Base-by-base conservation (phyloP, 2,888 invertebrate genomes). In the Philaethria dido region DNA sequence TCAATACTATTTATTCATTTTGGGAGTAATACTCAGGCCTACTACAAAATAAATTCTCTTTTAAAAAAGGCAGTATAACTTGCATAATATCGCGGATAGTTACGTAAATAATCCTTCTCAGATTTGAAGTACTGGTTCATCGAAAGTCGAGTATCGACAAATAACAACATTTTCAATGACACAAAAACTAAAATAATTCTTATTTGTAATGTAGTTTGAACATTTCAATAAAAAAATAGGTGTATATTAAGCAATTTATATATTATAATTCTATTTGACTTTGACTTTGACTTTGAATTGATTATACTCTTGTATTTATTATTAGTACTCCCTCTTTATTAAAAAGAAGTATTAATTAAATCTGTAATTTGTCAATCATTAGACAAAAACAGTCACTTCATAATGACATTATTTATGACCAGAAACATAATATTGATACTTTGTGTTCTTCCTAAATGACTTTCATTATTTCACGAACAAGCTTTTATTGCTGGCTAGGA, bases 351-450 rank as follows among this genome's bases (percentile, higher is more conserved):
- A n/a, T 57, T 57, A 57, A 57, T 57, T 42, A 57, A 57, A 57
- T 42, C 42, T n/a, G 60, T 60, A 18, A 16, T 60, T 29, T 60
- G 25, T 60, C 18, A 69, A 59, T 39, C 44, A 61, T 66, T 48
- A 55, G 63, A 67, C 64, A 59, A 64, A 45, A 65, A 47, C 68
- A 63, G 55, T 52, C 44, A 39, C 22, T 62, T 62, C 60, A 55
- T 68, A 66, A 66, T 63, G 68, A 48, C 55, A 57, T 70, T 68
- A 63, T 70, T 70, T 68, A 68, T 68, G 68, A 61, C 55, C 55
- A 52, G 44, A 11, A 66, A 60, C 70, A 70, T 68, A 70, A 70
- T 68, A 61, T 68, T 70, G 65, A 70, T 66, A 66, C 25, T 66
- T 68, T 70, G 66, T 68, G 50, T 60, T 57, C 62, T 59, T 44